Conservation (phyloP, 2,797 vertebrate genomes). For the Oreortyx pictus region DNA sequence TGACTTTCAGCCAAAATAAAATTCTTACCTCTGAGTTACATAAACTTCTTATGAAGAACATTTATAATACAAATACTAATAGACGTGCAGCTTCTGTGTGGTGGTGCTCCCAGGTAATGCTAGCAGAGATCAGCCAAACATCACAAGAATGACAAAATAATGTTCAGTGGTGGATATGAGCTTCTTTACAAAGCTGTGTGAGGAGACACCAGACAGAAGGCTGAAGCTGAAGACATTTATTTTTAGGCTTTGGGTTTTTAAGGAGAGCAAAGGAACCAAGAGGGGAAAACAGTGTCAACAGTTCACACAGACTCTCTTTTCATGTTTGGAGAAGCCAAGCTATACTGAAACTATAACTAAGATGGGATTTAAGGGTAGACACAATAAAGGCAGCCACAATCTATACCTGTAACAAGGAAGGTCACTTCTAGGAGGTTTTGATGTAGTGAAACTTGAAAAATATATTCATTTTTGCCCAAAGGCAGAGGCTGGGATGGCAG, state of each 20-base stretch:
- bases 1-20: conserved; percentile 44
- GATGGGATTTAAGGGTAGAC: conserved; percentile 53
- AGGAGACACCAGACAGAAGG: conserved; percentile 3
- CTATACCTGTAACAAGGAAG: conserved; percentile 62
- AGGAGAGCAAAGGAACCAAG: conserved; percentile 14
- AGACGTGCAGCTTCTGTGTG: neutral
- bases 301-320: conserved; percentile 46
- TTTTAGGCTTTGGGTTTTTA: conserved; percentile 62
- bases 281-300: conserved; percentile 57
- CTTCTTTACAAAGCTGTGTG: neutral
- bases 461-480: conserved; percentile 74
- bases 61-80: conserved; percentile 15
- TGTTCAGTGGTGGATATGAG: neutral
- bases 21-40: conserved; percentile 52
- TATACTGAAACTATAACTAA: conserved; percentile 49
- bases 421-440: conserved; percentile 63
- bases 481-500: conserved; percentile 66
- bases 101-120: neutral
- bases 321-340: conserved; percentile 59
- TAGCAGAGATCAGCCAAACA: neutral
- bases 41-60: neutral
- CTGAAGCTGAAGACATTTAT: conserved; percentile 49
- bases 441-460: conserved; percentile 63
- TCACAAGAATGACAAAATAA: neutral
- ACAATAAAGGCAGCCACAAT: conserved; percentile 52